These are phyloP conservation scores for Strigops habroptila DNA, from an alignment of 2,113 vertebrate species.

Conservation along the genomic window DNA sequence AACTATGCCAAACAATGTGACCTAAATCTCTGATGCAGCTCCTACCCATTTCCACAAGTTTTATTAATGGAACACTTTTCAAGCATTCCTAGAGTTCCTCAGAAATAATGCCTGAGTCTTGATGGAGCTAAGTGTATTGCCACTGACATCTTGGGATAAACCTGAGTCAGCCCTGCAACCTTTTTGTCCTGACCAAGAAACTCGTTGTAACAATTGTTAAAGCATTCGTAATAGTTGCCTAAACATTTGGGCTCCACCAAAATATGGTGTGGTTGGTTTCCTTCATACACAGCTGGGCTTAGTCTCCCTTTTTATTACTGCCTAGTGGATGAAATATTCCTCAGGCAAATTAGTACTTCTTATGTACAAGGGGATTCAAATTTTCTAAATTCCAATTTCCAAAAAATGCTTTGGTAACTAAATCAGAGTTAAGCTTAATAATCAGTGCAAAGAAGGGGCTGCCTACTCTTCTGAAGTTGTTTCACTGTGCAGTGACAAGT, in stretches of 20 bases:
- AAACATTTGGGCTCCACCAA: not conserved
- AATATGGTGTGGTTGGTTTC: not conserved
- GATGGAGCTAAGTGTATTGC: not conserved
- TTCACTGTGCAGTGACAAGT: not conserved
- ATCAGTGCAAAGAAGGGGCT: not conserved
- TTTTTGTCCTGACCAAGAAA: not conserved
- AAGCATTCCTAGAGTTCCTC: not conserved
- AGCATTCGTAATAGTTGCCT: not conserved
- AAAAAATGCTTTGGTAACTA: not conserved
- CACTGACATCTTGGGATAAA: accelerated
- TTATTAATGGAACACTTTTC: not conserved
- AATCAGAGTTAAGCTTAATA: not conserved
- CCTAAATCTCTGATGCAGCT: not conserved
- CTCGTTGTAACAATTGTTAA: not conserved
- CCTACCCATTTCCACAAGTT: not conserved
- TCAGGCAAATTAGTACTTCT: not conserved
- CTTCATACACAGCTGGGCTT: not conserved
- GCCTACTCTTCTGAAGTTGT: not conserved
- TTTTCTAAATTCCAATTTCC: not conserved
- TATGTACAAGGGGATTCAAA: not conserved
- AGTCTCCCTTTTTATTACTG: not conserved
- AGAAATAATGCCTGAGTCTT: not conserved
- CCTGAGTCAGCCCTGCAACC: accelerated
- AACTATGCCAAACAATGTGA: not conserved
- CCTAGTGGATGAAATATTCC: not conserved